Base-by-base conservation (phyloP, 1,140 invertebrate species). In the Diprion similis region DNA sequence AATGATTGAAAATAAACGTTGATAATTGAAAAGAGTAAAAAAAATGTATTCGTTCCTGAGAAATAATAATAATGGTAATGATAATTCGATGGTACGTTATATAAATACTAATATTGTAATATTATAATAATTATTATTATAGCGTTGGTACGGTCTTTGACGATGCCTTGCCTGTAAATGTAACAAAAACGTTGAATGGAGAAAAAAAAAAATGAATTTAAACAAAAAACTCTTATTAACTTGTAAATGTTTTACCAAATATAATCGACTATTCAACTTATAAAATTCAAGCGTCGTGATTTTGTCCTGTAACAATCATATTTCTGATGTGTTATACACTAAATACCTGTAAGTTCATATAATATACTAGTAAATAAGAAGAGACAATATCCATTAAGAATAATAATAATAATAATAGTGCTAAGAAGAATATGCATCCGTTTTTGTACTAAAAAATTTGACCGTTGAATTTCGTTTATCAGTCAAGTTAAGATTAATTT, bases 181-280 rank as follows among this genome's bases (percentile, higher is more conserved):
- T 88, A 87, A 85, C 79, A 68, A 71, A 80, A 79, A 83, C 76
- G 81, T 86, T 86, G 80, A 86, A 85, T 84, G 80, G 84, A 78
- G 79, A 83, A 80, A 83, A 82, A 75, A 68, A 73, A 59, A 59
- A 59, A 59, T 59, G 51, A 59, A 59, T 59, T 59, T 13, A 59
- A 59, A n/a, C n/a, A 59, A 59, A 71, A 15, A 84, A 86, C 82
- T 84, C 83, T 87, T 86, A 87, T 84, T 87, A 86, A 80, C 85
- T 87, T 87, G 85, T 88, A 88, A 87, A 88, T 88, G 86, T 87
- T 87, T 87, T 87, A 87, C 85, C 86, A 87, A 88, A 88, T 88
- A 88, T 87, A 88, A 88, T 87, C 86, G 78, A 87, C 82, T 86
- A 88, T 87, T 85, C 84, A 86, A 88, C 85, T 83, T 82, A 83